Evolutionary conservation across 2,113 vertebrate genomes (phyloP).

Genomic region (Hepsetus odoe): DNA sequence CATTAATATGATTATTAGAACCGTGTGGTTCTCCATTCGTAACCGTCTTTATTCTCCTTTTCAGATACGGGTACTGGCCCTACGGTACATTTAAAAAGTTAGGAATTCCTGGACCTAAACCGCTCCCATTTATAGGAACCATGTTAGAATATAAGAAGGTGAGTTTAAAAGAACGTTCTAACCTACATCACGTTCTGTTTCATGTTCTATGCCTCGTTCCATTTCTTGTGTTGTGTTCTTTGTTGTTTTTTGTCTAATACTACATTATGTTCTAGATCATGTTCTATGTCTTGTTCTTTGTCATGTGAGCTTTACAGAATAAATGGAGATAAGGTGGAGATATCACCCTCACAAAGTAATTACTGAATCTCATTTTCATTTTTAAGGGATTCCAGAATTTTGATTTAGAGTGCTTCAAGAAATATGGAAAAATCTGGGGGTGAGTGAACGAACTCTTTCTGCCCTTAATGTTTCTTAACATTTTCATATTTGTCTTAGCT

Average conservation of each 20-base stretch:
- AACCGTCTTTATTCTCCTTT: not conserved
- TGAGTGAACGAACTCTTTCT: slow-evolving; percentile 64
- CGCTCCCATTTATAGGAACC: slow-evolving; percentile 74
- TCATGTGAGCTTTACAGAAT: too few species aligned
- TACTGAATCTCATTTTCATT: too few species aligned
- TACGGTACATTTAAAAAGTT: slow-evolving; percentile 72
- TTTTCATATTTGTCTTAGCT: too few species aligned
- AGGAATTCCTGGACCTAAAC: slow-evolving; percentile 72
- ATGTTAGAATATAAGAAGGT: slow-evolving; percentile 66
- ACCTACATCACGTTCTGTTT: too few species aligned
- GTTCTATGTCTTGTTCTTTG: too few species aligned
- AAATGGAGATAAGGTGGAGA: too few species aligned
- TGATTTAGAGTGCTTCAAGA: slow-evolving; percentile 71
- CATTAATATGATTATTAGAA: too few species aligned
- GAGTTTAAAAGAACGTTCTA: slow-evolving; percentile 55
- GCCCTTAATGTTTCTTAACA: not conserved
- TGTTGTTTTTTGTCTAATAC: too few species aligned
- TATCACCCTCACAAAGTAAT: too few species aligned
- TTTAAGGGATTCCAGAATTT: slow-evolving; percentile 65
- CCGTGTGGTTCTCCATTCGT: too few species aligned
- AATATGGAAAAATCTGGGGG: slow-evolving; percentile 76
- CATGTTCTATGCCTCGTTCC: not conserved
- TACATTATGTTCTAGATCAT: too few species aligned
- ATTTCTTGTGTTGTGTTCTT: not conserved
- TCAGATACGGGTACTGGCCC: slow-evolving; percentile 62